Percentiles rank a stretch among this genome's conserved stretches.
phyloP scores from a whole-genome alignment of 2,797 vertebrate genomes.

The Trichosurus vulpecula region DNA sequence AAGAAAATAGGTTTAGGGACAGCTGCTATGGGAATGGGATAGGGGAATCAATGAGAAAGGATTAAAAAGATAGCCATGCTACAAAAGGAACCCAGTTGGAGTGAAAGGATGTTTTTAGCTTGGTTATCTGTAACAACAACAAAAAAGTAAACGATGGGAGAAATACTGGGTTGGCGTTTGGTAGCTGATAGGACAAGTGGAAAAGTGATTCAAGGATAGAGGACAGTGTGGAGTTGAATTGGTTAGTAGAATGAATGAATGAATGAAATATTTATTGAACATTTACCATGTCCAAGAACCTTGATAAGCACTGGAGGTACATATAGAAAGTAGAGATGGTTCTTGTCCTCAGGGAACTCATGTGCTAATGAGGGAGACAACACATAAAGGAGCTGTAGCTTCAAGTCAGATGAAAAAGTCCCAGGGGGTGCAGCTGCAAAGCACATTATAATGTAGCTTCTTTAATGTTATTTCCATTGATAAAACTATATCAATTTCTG shows the following conservation, averaged over 20 bases:
- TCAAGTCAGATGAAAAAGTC: background rate
- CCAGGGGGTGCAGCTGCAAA: background rate
- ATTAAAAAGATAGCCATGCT: no score
- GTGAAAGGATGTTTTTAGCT: no score
- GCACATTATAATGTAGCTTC: background rate
- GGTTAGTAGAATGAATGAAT: background rate
- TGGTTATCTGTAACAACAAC: no score
- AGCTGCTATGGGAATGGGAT: no score
- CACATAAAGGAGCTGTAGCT: background rate
- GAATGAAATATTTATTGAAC: background rate
- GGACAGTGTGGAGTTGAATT: background rate
- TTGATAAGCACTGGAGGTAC: background rate
- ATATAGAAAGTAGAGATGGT: background rate
- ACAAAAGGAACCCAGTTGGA: no score
- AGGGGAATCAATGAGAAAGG: no score
- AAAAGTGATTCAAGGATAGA: background rate
- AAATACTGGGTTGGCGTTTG: background rate
- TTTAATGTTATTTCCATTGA: background rate
- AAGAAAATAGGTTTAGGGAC: no score
- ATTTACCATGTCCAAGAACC: background rate
- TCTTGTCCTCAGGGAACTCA: background rate
- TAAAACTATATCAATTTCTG: background rate
- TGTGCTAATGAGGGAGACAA: background rate
- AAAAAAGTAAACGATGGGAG: no score
- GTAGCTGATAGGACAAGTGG: background rate